phyloP scores from a whole-genome alignment of 2,888 invertebrate genomes.

The Drosophila aldrichi region DNA sequence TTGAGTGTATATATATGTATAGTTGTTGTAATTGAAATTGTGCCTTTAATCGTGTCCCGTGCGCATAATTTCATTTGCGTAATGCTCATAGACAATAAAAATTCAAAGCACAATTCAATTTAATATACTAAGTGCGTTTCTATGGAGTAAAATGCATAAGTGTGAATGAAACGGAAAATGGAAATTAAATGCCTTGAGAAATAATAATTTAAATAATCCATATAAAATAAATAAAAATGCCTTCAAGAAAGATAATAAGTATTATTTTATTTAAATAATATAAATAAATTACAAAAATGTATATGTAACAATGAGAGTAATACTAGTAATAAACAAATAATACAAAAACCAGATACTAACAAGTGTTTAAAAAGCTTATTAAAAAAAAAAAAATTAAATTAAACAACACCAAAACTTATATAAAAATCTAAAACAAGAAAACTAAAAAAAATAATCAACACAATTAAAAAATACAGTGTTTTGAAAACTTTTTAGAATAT shows the following conservation, averaged over 20 bases:
- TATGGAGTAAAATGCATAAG: constrained; percentile 4
- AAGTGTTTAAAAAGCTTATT: not conserved
- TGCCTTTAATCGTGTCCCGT: constrained; percentile 46
- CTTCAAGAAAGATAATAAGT: not conserved
- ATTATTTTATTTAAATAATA: not conserved
- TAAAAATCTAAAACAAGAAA: not conserved
- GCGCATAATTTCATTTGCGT: constrained; percentile 34
- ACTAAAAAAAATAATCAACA: not conserved
- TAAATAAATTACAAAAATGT: no score
- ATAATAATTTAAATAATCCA: not conserved
- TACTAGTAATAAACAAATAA: not conserved
- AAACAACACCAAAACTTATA: not conserved
- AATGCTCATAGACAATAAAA: constrained; percentile 30
- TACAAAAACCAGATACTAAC: no score
- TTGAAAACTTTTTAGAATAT: not conserved
- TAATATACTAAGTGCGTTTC: constrained; percentile 26
- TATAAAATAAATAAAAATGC: not conserved
- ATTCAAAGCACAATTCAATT: constrained; percentile 18
- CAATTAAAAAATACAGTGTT: no score
- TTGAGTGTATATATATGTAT: not conserved
- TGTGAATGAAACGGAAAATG: not conserved
- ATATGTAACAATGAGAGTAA: not conserved
- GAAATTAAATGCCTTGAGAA: not conserved
- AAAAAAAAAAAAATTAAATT: not conserved
- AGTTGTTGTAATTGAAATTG: constrained; percentile 24